phyloP scores from a whole-genome alignment of 1,140 invertebrate species.

The Drosophila athabasca region DNA sequence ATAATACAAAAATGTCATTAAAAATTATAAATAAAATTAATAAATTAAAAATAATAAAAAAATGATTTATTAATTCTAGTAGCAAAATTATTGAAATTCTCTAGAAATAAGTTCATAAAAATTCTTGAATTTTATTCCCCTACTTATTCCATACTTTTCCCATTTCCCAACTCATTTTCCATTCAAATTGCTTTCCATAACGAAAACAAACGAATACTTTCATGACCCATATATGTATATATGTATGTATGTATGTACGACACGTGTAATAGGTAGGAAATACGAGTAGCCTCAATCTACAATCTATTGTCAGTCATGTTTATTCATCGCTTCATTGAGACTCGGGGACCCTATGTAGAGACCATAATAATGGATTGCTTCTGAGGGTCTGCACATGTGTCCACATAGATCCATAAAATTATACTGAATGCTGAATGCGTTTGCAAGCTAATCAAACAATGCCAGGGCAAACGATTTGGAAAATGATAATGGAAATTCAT shows the following conservation, averaged over 20 bases:
- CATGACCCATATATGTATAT: conserved; percentile 2
- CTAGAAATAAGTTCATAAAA: no score
- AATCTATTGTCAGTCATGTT: conserved; percentile 13
- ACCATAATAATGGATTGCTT: conserved; percentile 37
- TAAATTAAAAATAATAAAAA: no score
- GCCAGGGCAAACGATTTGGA: conserved; percentile 32
- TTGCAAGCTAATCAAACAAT: conserved; percentile 34
- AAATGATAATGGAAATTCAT: conserved; percentile 48
- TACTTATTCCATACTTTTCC: background rate
- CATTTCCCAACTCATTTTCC: background rate
- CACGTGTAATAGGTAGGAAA: background rate
- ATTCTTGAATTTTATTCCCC: no score
- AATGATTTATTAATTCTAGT: no score
- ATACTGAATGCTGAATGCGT: background rate
- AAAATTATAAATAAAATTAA: no score
- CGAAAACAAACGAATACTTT: conserved; percentile 10
- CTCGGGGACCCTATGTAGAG: conserved; percentile 13
- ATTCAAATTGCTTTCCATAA: background rate
- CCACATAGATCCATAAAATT: conserved; percentile 31
- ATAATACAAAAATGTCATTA: no score
- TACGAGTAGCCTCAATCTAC: no score
- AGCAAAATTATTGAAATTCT: no score
- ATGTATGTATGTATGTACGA: no score
- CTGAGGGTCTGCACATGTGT: conserved; percentile 8
- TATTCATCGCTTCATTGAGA: conserved; percentile 29